Percentiles rank a stretch among this genome's conserved stretches.
These are phyloP conservation scores for Oostethus manadensis DNA, from an alignment of 2,113 vertebrate genomes.

Conservation along the genomic window DNA sequence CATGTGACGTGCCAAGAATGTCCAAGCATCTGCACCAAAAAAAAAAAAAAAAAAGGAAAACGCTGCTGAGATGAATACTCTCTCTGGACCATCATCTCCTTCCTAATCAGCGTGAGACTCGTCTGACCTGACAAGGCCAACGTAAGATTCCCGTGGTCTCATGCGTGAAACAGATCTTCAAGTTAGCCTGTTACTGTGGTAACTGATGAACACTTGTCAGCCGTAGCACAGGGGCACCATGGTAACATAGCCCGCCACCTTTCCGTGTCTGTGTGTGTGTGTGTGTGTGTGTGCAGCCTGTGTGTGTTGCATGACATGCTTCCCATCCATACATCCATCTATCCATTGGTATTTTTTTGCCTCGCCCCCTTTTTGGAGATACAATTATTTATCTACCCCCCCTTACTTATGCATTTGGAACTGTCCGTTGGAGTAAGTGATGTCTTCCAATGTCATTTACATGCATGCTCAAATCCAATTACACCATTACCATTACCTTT, in stretches of 20 bases:
- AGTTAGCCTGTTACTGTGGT: not conserved
- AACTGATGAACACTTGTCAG: slow-evolving; percentile 1
- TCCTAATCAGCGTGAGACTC: not conserved
- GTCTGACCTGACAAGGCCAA: not conserved
- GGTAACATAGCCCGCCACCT: slow-evolving; percentile 1
- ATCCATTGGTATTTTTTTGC: too few species aligned
- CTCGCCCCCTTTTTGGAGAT: too few species aligned
- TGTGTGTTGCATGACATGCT: not conserved
- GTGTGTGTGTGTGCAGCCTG: not conserved
- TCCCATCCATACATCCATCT: not conserved
- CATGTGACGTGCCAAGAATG: not conserved
- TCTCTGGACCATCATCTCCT: too few species aligned
- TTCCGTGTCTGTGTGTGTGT: not conserved
- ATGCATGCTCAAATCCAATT: too few species aligned
- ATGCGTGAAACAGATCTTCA: not conserved
- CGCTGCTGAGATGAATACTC: too few species aligned
- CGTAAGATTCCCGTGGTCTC: not conserved
- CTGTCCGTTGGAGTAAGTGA: too few species aligned
- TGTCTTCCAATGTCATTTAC: too few species aligned
- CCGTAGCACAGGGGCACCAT: slow-evolving; percentile 2
- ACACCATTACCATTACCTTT: too few species aligned
- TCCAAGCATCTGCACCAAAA: not conserved
- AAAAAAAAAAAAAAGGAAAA: too few species aligned
- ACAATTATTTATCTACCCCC: too few species aligned
- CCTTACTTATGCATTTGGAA: too few species aligned